Percentiles rank a stretch among this genome's conserved stretches.
These are phyloP conservation scores for Drosophila mulleri DNA, from an alignment of 2,888 invertebrate species.

Conservation along the genomic window DNA sequence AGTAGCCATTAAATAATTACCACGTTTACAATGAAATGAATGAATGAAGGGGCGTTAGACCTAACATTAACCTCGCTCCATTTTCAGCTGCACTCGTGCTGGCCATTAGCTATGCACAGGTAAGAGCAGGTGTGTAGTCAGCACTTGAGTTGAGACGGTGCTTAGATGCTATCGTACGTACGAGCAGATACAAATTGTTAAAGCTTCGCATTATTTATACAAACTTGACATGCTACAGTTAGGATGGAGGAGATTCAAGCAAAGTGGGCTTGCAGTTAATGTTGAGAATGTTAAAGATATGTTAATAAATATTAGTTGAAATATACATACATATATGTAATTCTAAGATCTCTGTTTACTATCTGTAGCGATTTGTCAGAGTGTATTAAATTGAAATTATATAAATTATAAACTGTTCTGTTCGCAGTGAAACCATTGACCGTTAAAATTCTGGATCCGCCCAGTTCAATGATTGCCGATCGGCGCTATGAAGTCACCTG, in stretches of 20 bases:
- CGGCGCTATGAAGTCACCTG: conserved; percentile 93
- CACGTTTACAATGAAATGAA: conserved; percentile 47
- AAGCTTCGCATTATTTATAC: conserved; percentile 12
- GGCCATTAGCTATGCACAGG: conserved; percentile 3
- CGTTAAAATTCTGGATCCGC: conserved; percentile 90
- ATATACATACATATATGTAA: background rate
- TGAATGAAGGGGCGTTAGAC: conserved; percentile 34
- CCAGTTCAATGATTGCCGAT: conserved; percentile 91
- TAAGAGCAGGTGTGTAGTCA: conserved; percentile 9
- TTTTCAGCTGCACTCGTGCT: conserved; percentile 15
- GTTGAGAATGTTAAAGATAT: background rate
- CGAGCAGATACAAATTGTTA: conserved; percentile 35
- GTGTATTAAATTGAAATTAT: background rate
- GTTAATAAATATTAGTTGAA: background rate
- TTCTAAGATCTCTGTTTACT: background rate
- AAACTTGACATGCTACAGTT: conserved; percentile 5
- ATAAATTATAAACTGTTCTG: conserved; percentile 4
- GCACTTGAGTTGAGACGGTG: conserved; percentile 24
- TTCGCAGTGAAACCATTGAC: conserved; percentile 92
- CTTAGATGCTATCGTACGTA: conserved; percentile 9
- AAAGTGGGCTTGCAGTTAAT: background rate
- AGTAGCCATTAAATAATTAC: conserved; percentile 61
- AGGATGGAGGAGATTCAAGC: background rate
- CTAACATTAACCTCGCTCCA: conserved; percentile 36
- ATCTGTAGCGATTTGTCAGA: background rate